Evolutionary conservation across 2,113 vertebrate genomes (phyloP).

Genomic region (Channa maculata): DNA sequence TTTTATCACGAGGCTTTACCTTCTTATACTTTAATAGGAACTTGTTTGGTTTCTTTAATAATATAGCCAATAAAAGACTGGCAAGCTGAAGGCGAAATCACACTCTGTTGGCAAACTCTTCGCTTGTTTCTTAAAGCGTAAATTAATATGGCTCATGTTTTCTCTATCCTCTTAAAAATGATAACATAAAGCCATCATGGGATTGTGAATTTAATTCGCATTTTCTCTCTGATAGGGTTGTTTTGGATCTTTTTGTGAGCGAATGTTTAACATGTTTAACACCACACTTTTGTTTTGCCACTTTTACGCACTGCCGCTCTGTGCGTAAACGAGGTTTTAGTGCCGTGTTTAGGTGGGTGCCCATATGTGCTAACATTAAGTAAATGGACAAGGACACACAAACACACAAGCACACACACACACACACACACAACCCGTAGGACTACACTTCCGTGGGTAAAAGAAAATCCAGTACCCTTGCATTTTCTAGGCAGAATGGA

Average conservation of each 20-base stretch:
- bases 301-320: conserved; percentile 40
- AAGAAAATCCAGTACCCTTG: conserved; percentile 70
- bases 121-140: neutral
- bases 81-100: neutral
- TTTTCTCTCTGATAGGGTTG: conserved; percentile 4
- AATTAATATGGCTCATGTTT: conserved; percentile 14
- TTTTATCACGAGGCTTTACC: neutral
- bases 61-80: neutral
- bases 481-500: conserved; percentile 71
- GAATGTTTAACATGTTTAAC: neutral
- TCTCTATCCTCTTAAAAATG: neutral
- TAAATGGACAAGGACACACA: conserved; percentile 19
- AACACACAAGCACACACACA: conserved; percentile 44
- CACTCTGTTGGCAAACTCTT: conserved; percentile 2
- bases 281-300: neutral
- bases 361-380: conserved; percentile 11
- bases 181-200: neutral
- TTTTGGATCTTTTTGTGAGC: neutral
- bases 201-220: neutral
- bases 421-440: conserved; percentile 21
- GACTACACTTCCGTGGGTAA: conserved; percentile 61
- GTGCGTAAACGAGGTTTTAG: conserved; percentile 40
- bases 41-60: neutral
- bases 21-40: neutral
- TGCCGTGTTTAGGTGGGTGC: neutral